Conservation (phyloP, 2,113 vertebrate species). For the Hipposideros armiger region DNA sequence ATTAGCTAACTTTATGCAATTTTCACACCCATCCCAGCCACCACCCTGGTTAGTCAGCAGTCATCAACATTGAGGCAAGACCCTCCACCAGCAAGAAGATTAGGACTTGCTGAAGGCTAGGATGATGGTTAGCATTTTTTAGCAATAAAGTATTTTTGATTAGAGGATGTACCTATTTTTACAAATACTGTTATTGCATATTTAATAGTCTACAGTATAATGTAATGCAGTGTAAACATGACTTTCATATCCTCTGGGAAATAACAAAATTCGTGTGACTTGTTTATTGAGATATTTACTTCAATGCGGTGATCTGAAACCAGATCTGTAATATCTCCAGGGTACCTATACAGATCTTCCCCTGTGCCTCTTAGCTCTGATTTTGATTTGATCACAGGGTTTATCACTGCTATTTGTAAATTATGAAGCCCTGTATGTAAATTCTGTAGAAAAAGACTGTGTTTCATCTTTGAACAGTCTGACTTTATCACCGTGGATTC, state of each 20-base stretch:
- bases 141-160: neutral
- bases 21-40: neutral
- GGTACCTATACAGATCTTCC: neutral
- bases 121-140: neutral
- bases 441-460: neutral
- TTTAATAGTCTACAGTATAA: too few species aligned
- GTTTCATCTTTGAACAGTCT: neutral
- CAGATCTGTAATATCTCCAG: neutral
- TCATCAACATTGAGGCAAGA: neutral
- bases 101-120: too few species aligned
- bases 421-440: neutral
- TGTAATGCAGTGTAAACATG: neutral
- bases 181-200: neutral
- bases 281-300: neutral
- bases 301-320: neutral
- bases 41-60: neutral
- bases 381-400: neutral
- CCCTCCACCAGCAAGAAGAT: neutral
- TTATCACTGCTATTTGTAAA: neutral
- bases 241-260: neutral
- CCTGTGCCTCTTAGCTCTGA: neutral
- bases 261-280: neutral
- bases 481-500: neutral
- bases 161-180: neutral
- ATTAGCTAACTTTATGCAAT: neutral